phyloP scores from a whole-genome alignment of 2,797 vertebrate species.

The Sardinella longiceps region DNA sequence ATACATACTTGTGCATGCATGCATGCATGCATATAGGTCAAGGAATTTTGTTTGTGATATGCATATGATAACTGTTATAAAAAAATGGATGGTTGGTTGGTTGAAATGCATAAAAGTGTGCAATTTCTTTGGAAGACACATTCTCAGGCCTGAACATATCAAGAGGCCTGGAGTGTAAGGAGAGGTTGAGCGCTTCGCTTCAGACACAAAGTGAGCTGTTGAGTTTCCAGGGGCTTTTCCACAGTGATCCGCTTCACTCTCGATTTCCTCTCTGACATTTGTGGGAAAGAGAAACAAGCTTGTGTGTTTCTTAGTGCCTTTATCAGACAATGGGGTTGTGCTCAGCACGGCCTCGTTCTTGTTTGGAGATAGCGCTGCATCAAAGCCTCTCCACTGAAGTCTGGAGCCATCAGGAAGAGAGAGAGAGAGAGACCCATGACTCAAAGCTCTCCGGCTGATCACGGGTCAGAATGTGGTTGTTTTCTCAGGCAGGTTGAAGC shows the following conservation, averaged over 20 bases:
- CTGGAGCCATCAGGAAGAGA: slow-evolving; percentile 50
- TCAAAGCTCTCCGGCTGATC: slow-evolving; percentile 43
- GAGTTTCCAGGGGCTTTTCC: slow-evolving; percentile 9
- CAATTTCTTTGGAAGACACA: no score
- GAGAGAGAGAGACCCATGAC: slow-evolving; percentile 48
- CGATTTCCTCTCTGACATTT: slow-evolving; percentile 13
- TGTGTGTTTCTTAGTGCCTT: slow-evolving; percentile 62
- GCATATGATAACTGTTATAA: no score
- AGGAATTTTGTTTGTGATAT: no score
- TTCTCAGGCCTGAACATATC: neutral
- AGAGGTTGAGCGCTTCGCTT: neutral
- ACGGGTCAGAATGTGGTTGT: slow-evolving; percentile 38
- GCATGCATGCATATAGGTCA: no score
- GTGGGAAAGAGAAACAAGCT: slow-evolving; percentile 61
- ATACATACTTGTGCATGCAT: no score
- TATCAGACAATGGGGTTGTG: slow-evolving; percentile 61
- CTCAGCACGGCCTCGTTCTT: slow-evolving; percentile 45
- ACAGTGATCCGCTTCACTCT: neutral
- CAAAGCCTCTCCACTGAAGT: slow-evolving; percentile 55
- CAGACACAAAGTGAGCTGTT: slow-evolving; percentile 7
- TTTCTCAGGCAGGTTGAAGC: neutral
- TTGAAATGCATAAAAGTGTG: no score
- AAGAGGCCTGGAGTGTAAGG: neutral
- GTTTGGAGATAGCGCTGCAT: slow-evolving; percentile 64
- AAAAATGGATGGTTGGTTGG: no score